Evolutionary conservation across 2,113 vertebrate species (phyloP).

Genomic region (Chlamydotis undulata): DNA sequence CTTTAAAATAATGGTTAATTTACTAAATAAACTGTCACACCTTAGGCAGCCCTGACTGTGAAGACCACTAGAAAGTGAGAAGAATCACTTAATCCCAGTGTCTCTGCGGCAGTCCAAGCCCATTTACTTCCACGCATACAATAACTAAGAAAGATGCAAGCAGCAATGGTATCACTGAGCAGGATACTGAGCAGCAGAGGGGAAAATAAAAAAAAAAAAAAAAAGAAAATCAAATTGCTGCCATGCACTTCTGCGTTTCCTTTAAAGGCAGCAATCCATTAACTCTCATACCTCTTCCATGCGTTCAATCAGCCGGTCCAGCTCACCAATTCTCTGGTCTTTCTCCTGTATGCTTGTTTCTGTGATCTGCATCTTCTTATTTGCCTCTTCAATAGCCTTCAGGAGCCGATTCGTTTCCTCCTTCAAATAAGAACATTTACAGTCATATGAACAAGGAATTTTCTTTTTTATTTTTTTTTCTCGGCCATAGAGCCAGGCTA

Average conservation of each 20-base stretch:
- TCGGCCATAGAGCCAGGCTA: background rate
- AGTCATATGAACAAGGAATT: background rate
- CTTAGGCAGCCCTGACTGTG: background rate
- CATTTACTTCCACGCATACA: background rate
- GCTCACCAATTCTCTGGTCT: slow-evolving; percentile 87
- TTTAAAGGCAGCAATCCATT: background rate
- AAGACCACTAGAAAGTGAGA: background rate
- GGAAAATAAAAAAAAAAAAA: background rate
- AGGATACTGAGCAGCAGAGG: background rate
- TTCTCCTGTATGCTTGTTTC: slow-evolving; percentile 89
- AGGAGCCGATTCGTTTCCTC: slow-evolving; percentile 89
- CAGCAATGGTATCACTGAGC: background rate
- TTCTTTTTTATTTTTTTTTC: background rate
- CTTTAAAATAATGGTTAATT: background rate
- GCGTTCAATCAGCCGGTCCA: slow-evolving; percentile 89
- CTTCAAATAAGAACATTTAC: slow-evolving; percentile 67
- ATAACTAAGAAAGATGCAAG: background rate
- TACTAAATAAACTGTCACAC: background rate
- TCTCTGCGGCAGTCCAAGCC: background rate
- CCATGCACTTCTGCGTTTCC: background rate
- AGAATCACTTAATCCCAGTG: background rate
- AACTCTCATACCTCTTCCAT: slow-evolving; percentile 85
- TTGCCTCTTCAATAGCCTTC: slow-evolving; percentile 89
- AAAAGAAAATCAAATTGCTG: background rate
- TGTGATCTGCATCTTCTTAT: slow-evolving; percentile 81